Percentiles rank a stretch among this genome's conserved stretches.
Evolutionary conservation across 1,140 invertebrate genomes (phyloP).

Genomic region (Papilio xuthus): DNA sequence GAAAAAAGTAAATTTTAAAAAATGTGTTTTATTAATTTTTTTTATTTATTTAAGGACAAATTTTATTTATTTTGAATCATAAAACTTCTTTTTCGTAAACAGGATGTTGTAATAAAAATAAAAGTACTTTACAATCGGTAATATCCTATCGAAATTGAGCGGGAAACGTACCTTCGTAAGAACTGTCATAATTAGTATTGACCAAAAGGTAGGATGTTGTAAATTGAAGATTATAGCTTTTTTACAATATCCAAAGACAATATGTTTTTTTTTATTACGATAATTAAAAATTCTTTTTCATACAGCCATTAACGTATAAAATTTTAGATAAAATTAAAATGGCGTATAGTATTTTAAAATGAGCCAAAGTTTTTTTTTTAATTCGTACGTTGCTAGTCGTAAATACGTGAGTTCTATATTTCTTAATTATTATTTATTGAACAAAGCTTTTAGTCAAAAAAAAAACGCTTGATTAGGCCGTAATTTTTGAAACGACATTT

Average conservation of each 20-base stretch:
- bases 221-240: constrained; percentile 4
- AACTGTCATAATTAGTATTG: not conserved
- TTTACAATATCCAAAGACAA: constrained; percentile 12
- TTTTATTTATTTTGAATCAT: constrained; percentile 10
- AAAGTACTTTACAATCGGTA: not conserved
- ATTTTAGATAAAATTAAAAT: constrained; percentile 1
- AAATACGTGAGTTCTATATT: too few species aligned
- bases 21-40: not conserved
- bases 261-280: not conserved
- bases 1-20: not conserved
- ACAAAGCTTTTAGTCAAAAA: too few species aligned
- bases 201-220: not conserved
- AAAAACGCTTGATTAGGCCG: too few species aligned
- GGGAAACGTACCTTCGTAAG: not conserved
- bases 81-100: constrained; percentile 13
- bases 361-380: too few species aligned
- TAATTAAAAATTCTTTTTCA: not conserved
- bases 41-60: not conserved
- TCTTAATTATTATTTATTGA: too few species aligned
- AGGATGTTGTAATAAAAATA: constrained; percentile 23
- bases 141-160: not conserved
- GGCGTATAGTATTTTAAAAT: not conserved
- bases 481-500: too few species aligned
- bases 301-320: not conserved
- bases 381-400: too few species aligned